Base-by-base conservation (phyloP, 2,888 invertebrate genomes). In the Hypselothyrea guttata region DNA sequence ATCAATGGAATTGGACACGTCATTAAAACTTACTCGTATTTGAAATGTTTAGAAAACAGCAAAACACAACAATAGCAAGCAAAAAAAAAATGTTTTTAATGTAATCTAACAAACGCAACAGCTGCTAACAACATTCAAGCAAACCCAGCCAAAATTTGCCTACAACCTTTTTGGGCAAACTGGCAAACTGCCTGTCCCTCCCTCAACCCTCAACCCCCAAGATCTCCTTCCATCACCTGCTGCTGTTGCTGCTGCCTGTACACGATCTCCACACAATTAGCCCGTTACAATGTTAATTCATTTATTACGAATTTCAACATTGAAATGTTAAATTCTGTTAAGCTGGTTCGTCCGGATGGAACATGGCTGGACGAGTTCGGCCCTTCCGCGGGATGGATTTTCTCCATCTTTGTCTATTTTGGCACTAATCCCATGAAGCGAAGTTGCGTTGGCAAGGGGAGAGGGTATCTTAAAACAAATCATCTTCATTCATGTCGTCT, bases 291-390 rank as follows among this genome's bases (percentile, higher is more conserved):
- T 73, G 71, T 73, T 77, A 71, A 81, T 77, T 77, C 81, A 84
- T 76, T 77, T 81, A 77, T 84, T 77, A 77, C 57, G 63, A 81
- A 77, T 67, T 77, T 84, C 71, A 74, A 68, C 84, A 77, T 77
- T 77, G 59, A 83, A 77, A 74, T 78, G 71, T 65, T 68, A 31
- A 51, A 61, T 72, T 60, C 58, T 71, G 51, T 55, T 49, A 34
- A 42, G 27, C 53, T 70, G 60, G 54, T 65, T 57, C 65, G 56
- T 71, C 35, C 71, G 30, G 42, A 60, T 44, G 34, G 34, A 41
- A 22, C 31, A 22, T 15, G 33, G 42, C 41, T 53, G 60, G 60
- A 41, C 5, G 15, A 9, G 7, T 8, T 4, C 47, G 33, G 44
- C 35, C 22, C 15, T 35, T 53, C 49, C 64, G 41, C 37, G 42